Conservation (phyloP, 2,888 invertebrate species). For the Phengaris alcon region DNA sequence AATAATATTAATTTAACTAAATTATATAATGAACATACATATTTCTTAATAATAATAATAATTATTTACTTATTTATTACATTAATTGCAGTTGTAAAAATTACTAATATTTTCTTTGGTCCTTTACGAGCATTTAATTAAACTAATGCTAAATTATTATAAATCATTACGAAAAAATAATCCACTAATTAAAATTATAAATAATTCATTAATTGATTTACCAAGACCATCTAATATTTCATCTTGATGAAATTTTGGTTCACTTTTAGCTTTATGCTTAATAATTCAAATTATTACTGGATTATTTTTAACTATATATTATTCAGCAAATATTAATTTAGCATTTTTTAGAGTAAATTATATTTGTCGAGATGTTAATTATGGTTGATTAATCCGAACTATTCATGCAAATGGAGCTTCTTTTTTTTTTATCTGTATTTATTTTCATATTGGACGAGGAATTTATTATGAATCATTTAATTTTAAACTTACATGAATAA, state of each 20-base stretch:
- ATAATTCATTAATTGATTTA: constrained; percentile 79
- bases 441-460: constrained; percentile 83
- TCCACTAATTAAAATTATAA: constrained; percentile 78
- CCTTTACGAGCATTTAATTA: constrained; percentile 59
- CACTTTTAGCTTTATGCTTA: constrained; percentile 81
- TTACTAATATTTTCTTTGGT: constrained; percentile 72
- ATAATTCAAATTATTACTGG: constrained; percentile 84
- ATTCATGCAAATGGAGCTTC: constrained; percentile 86
- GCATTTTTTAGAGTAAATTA: constrained; percentile 84
- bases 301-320: constrained; percentile 85
- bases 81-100: constrained; percentile 79
- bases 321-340: constrained; percentile 80
- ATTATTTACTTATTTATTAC: constrained; percentile 81
- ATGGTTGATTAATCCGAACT: constrained; percentile 83
- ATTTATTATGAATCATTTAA: constrained; percentile 73
- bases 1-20: constrained; percentile 72
- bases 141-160: constrained; percentile 67
- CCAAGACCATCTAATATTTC: constrained; percentile 82
- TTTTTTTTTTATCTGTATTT: constrained; percentile 85
- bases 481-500: constrained; percentile 80
- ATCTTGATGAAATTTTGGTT: constrained; percentile 84
- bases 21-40: constrained; percentile 75
- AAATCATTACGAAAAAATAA: constrained; percentile 66
- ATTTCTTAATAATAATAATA: constrained; percentile 72
- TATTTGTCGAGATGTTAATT: constrained; percentile 85